Conservation (phyloP, 2,113 vertebrate species). For the Aptenodytes forsteri region DNA sequence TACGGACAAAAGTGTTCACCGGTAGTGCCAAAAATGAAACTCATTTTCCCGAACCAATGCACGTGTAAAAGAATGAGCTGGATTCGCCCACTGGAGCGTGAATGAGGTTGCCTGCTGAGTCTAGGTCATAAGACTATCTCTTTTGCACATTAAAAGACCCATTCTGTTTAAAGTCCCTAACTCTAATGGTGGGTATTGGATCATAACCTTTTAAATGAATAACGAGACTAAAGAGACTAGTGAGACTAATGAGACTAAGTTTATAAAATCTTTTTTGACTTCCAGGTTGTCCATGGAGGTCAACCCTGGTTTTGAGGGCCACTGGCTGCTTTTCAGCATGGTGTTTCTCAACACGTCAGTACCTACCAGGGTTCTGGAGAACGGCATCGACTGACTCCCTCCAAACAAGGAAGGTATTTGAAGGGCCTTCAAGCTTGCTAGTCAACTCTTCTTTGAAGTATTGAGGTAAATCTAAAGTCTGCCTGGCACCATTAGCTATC, state of each 20-base stretch:
- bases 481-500: neutral
- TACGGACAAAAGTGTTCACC: neutral
- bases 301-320: neutral
- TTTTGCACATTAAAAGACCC: neutral
- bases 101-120: neutral
- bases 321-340: neutral
- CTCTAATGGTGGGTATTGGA: neutral
- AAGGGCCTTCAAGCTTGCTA: neutral
- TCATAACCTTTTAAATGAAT: neutral
- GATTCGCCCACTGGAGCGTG: neutral
- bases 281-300: neutral
- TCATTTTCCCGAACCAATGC: neutral
- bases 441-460: neutral
- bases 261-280: neutral
- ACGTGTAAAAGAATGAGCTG: neutral
- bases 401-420: neutral
- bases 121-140: neutral
- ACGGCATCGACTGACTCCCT: neutral
- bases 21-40: neutral
- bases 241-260: neutral
- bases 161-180: neutral
- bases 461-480: neutral
- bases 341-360: neutral
- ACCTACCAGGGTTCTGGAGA: neutral
- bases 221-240: neutral